These are phyloP conservation scores for Exephanes ischioxanthus DNA, from an alignment of 2,888 invertebrate species.

Conservation along the genomic window DNA sequence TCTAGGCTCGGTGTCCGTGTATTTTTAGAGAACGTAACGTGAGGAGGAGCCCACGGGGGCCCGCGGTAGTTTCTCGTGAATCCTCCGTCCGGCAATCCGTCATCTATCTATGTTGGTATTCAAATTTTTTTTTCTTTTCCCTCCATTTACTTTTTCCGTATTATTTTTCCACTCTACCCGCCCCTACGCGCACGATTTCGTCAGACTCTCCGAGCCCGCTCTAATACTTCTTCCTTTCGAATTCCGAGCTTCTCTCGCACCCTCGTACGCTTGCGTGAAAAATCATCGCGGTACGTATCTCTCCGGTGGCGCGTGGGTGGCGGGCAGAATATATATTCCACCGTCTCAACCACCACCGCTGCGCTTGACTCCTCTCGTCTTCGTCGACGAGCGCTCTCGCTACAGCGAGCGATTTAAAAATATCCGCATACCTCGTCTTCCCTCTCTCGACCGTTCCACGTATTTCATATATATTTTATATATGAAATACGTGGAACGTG, in stretches of 20 bases:
- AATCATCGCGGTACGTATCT: slow-evolving; percentile 44
- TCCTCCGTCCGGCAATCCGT: slow-evolving; percentile 64
- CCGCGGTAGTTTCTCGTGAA: slow-evolving; percentile 61
- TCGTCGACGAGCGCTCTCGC: background rate
- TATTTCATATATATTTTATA: no score
- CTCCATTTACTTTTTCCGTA: background rate
- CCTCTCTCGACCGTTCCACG: slow-evolving; percentile 44
- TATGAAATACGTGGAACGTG: no score
- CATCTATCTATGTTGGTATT: slow-evolving; percentile 51
- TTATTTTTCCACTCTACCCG: background rate
- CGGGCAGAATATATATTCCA: slow-evolving; percentile 45
- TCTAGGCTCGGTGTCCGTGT: slow-evolving; percentile 84
- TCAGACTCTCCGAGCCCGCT: background rate
- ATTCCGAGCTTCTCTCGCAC: background rate
- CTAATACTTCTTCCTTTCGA: slow-evolving; percentile 6
- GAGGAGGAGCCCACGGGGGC: slow-evolving; percentile 79
- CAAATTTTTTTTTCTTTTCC: background rate
- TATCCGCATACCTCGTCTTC: slow-evolving; percentile 71
- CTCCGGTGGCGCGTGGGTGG: slow-evolving; percentile 52
- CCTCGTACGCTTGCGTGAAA: slow-evolving; percentile 4
- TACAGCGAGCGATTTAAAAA: slow-evolving; percentile 72
- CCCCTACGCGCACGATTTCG: background rate
- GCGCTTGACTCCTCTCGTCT: slow-evolving; percentile 27
- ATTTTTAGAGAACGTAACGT: slow-evolving; percentile 85
- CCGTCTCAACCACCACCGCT: slow-evolving; percentile 7